Evolutionary conservation across 2,113 vertebrate genomes (phyloP).

Genomic region (Halichoeres trimaculatus): DNA sequence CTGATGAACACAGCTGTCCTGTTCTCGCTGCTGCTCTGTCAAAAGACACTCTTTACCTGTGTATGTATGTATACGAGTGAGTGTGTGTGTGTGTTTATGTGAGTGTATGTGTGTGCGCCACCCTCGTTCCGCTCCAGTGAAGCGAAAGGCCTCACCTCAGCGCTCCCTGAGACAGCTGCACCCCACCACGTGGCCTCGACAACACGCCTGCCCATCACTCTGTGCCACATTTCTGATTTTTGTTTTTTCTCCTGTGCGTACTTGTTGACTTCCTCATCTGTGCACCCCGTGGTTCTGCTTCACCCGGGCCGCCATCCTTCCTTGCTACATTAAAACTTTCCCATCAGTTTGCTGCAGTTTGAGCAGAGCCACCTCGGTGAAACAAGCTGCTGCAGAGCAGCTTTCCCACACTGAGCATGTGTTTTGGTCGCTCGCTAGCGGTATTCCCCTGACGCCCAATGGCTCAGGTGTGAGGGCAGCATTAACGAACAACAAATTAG

Average conservation of each 20-base stretch:
- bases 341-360: constrained; percentile 26
- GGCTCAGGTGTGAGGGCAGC: constrained; percentile 82
- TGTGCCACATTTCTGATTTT: constrained; percentile 64
- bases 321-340: constrained; percentile 20
- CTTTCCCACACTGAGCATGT: constrained; percentile 67
- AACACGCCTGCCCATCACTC: constrained; percentile 76
- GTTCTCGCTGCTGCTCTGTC: constrained; percentile 71
- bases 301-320: background rate
- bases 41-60: constrained; percentile 77
- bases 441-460: constrained; percentile 64
- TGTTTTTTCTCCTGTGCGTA: constrained; percentile 43
- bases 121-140: constrained; percentile 81
- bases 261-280: constrained; percentile 74
- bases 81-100: constrained; percentile 27
- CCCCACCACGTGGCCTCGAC: constrained; percentile 81
- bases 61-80: constrained; percentile 39
- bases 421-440: constrained; percentile 54
- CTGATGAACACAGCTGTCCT: constrained; percentile 83
- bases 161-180: constrained; percentile 86
- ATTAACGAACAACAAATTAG: constrained; percentile 82
- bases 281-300: background rate
- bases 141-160: constrained; percentile 85
- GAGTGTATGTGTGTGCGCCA: constrained; percentile 59
- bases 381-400: constrained; percentile 35
- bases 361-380: constrained; percentile 27